These are phyloP conservation scores for Phaedon cochleariae DNA, from an alignment of 2,888 invertebrate species.

Conservation along the genomic window DNA sequence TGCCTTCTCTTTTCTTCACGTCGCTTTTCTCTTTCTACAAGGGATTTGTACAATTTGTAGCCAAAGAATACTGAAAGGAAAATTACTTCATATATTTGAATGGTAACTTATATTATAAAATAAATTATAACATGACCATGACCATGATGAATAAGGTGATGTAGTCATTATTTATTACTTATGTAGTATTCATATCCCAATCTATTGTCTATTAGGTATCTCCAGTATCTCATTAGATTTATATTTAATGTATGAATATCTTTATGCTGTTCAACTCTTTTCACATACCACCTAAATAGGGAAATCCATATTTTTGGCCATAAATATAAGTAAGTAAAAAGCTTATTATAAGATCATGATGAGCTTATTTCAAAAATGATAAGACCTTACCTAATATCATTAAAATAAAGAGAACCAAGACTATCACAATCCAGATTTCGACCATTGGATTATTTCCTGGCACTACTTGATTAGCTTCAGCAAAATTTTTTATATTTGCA, in stretches of 20 bases:
- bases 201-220: no score
- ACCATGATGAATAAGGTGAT: no score
- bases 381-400: conserved; percentile 36
- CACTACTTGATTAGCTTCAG: conserved; percentile 9
- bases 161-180: no score
- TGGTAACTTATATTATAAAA: no score
- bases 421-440: conserved; percentile 29
- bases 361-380: not conserved
- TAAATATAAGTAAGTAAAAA: conserved; percentile 5
- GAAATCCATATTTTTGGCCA: no score
- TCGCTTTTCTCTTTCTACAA: conserved; percentile 78
- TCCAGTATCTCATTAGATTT: no score
- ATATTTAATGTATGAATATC: no score
- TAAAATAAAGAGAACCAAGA: conserved; percentile 33
- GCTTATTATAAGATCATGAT: no score
- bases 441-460: not conserved
- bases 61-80: conserved; percentile 82
- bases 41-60: conserved; percentile 83
- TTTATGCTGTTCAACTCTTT: no score
- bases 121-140: no score
- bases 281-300: no score
- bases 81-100: conserved; percentile 21
- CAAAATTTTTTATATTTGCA: conserved; percentile 49
- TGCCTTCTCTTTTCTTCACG: conserved; percentile 82
- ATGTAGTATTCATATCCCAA: no score